Conservation (phyloP, 2,888 invertebrate species). For the Ophion ellenae region DNA sequence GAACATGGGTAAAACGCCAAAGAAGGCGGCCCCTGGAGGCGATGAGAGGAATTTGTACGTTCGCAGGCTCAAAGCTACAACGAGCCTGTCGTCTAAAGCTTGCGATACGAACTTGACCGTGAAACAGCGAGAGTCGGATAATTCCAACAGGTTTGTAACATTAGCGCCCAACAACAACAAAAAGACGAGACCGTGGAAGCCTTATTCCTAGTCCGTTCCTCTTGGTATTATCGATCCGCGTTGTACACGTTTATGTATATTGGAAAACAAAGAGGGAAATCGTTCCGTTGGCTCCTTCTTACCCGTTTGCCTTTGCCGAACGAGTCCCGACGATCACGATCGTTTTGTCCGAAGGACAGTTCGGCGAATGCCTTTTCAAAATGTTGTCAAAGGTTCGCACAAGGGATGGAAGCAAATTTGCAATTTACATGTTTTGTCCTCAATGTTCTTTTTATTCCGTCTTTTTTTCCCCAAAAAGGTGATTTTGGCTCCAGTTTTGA, state of each 20-base stretch:
- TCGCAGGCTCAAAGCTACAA: slow-evolving; percentile 78
- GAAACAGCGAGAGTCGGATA: slow-evolving; percentile 76
- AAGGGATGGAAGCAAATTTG: neutral
- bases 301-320: neutral
- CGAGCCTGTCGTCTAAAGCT: slow-evolving; percentile 74
- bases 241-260: slow-evolving; percentile 21
- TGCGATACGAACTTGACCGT: slow-evolving; percentile 74
- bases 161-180: slow-evolving; percentile 49
- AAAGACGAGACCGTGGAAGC: slow-evolving; percentile 33
- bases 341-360: no score
- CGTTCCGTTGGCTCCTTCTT: neutral
- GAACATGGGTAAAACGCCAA: slow-evolving; percentile 79
- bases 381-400: neutral
- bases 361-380: neutral
- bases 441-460: slow-evolving; percentile 10
- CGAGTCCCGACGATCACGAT: no score
- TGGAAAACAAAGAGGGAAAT: neutral
- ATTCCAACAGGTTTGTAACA: slow-evolving; percentile 79
- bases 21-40: slow-evolving; percentile 80
- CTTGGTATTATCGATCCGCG: slow-evolving; percentile 16
- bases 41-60: slow-evolving; percentile 80
- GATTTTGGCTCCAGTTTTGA: neutral
- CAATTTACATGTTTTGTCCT: neutral
- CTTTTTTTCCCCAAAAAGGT: neutral
- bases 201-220: slow-evolving; percentile 35